phyloP scores from a whole-genome alignment of 1,140 invertebrate species.

The Brevipalpus yothersi region DNA sequence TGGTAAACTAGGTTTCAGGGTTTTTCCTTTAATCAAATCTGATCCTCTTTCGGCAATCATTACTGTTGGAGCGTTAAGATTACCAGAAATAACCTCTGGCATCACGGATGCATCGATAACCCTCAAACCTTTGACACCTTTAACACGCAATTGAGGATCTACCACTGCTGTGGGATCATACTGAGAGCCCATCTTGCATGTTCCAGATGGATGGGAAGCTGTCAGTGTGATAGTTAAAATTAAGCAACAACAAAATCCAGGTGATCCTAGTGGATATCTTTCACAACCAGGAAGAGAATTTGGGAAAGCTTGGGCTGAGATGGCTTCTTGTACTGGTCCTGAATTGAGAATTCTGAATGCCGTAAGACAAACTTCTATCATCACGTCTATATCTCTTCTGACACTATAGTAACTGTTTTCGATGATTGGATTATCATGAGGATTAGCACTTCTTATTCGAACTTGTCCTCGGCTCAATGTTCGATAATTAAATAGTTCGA shows the following conservation, averaged over 20 bases:
- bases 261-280: slow-evolving; percentile 38
- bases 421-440: background rate
- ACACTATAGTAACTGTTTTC: background rate
- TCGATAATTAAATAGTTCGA: no score
- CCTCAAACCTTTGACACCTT: slow-evolving; percentile 24
- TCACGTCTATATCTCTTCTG: background rate
- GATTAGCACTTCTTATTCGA: background rate
- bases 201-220: slow-evolving; percentile 31
- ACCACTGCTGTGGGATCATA: slow-evolving; percentile 49
- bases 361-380: background rate
- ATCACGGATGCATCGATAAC: slow-evolving; percentile 25
- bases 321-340: no score
- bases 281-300: slow-evolving; percentile 30
- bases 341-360: no score
- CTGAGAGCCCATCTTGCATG: slow-evolving; percentile 51
- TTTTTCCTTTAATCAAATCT: slow-evolving; percentile 20
- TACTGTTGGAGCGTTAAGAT: slow-evolving; percentile 7
- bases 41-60: slow-evolving; percentile 8
- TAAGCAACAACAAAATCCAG: slow-evolving; percentile 54
- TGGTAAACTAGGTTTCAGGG: background rate
- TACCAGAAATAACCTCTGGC: slow-evolving; percentile 28
- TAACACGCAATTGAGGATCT: slow-evolving; percentile 34
- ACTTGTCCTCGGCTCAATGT: background rate
- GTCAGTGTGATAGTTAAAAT: slow-evolving; percentile 36
- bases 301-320: no score